Percentiles rank a stretch among this genome's conserved stretches.
phyloP scores from a whole-genome alignment of 2,888 invertebrate genomes.

The Poecilobothrus nobilitatus region DNA sequence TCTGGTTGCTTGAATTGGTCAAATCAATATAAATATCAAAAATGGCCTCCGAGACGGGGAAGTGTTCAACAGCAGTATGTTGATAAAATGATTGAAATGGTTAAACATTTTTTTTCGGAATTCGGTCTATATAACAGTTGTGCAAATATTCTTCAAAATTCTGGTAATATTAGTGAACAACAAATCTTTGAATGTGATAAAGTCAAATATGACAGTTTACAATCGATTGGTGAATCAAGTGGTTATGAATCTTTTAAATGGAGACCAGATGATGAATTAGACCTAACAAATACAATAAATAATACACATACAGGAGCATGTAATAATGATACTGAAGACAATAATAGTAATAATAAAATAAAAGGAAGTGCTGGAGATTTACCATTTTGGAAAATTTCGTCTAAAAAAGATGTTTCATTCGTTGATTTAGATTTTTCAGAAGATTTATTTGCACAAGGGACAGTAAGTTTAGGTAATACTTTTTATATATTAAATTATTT shows the following conservation, averaged over 20 bases:
- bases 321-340: conserved; percentile 36
- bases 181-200: conserved; percentile 31
- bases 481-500: conserved; percentile 9
- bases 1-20: conserved; percentile 71
- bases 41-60: conserved; percentile 32
- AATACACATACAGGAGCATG: not conserved
- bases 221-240: conserved; percentile 62
- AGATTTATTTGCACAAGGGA: conserved; percentile 44
- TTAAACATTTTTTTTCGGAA: conserved; percentile 40
- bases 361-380: conserved; percentile 25
- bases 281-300: conserved; percentile 22
- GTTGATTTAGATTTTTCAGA: conserved; percentile 44
- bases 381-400: conserved; percentile 36
- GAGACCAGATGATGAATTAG: conserved; percentile 48
- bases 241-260: conserved; percentile 67
- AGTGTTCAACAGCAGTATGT: conserved; percentile 30
- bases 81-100: conserved; percentile 34
- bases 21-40: conserved; percentile 61
- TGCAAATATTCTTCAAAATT: not conserved
- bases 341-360: conserved; percentile 24
- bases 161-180: not conserved
- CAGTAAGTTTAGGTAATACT: conserved; percentile 40
- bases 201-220: conserved; percentile 51
- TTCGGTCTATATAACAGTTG: conserved; percentile 27
- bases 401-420: conserved; percentile 34